Evolutionary conservation across 2,797 vertebrate genomes (phyloP), one percentile per base, ranked within the genome.

Genomic region (Liparis tanakae): DNA sequence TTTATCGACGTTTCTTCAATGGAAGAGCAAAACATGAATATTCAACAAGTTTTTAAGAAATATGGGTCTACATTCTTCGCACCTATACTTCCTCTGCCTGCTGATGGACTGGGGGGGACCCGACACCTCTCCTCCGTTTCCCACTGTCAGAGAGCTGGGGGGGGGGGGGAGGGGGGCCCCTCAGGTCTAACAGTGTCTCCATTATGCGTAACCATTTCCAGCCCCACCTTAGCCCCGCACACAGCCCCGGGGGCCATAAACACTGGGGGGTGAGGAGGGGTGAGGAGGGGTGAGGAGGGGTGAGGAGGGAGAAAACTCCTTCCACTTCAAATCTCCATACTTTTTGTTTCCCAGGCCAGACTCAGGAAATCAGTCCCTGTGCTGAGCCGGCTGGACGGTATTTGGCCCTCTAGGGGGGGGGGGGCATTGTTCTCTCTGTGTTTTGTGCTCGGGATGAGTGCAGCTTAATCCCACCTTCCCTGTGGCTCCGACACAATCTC

Each of bases 201-300:
- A 90, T 91, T 90, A 90, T 88, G 53, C 71, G 74, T 88, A 91
- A 91, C 70, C 81, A 74, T 78, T 89, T 89, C 87, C 83, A 90
- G 85, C 83, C 82, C 85, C 89, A 72, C 85, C 87, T 81, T 55
- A 39, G 73, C 83, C 81, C 78, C 36, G 2, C 68, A 81, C 78
- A 83, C 81, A 78, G 79, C 88, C 80, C 66, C 22, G 5, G 85
- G 79, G 73, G 75, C 69, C 82, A 63, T 70, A 80, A 89, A 86
- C 73, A 70, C 69, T 71, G 67, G 78, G 1, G 10, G 39, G 10
- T 36, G 36, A 30, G 25, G 25, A 30, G 25, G 25, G 25, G 25
- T 7, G 34, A 6, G 6, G 36, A 71, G 66, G 78, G 64, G 25
- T 30, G 25, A 30, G 76, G 76, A 65, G 76, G 66, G 25, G 6